These are phyloP conservation scores for Mesochorus sp. DNA, from an alignment of 2,888 invertebrate species.

Conservation along the genomic window DNA sequence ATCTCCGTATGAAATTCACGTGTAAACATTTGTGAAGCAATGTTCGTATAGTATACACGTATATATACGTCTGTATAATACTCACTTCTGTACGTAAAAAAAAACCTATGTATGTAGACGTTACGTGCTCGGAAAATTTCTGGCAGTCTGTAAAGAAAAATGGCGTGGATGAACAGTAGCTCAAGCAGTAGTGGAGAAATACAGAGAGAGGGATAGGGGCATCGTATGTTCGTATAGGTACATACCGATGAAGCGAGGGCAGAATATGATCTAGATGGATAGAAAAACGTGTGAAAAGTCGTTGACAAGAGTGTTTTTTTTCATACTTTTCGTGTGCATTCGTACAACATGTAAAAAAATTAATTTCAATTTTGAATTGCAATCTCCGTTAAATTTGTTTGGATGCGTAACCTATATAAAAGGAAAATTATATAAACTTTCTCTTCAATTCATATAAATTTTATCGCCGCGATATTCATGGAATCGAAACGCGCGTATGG, in stretches of 20 bases:
- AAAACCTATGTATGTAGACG: slow-evolving; percentile 3
- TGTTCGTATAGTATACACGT: slow-evolving; percentile 4
- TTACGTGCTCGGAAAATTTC: slow-evolving; percentile 32
- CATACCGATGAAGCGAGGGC: not conserved
- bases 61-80: slow-evolving; percentile 2
- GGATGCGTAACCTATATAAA: not conserved
- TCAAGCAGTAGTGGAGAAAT: slow-evolving; percentile 14
- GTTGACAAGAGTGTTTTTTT: not conserved
- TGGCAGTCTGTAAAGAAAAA: slow-evolving; percentile 11
- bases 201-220: not conserved
- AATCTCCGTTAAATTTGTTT: not conserved
- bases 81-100: not conserved
- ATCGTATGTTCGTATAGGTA: not conserved
- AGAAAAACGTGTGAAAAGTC: slow-evolving; percentile 29
- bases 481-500: not conserved
- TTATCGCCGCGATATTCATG: not conserved
- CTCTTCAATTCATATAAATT: not conserved
- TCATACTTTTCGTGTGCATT: not conserved
- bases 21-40: slow-evolving; percentile 59
- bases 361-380: not conserved
- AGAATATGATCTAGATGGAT: slow-evolving; percentile 7
- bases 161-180: not conserved
- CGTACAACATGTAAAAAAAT: not conserved
- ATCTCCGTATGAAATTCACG: slow-evolving; percentile 52
- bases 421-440: no score